Evolutionary conservation across 1,140 invertebrate genomes (phyloP), one percentile per base, ranked within the genome.

Genomic region (Caenorhabditis briggsae): DNA sequence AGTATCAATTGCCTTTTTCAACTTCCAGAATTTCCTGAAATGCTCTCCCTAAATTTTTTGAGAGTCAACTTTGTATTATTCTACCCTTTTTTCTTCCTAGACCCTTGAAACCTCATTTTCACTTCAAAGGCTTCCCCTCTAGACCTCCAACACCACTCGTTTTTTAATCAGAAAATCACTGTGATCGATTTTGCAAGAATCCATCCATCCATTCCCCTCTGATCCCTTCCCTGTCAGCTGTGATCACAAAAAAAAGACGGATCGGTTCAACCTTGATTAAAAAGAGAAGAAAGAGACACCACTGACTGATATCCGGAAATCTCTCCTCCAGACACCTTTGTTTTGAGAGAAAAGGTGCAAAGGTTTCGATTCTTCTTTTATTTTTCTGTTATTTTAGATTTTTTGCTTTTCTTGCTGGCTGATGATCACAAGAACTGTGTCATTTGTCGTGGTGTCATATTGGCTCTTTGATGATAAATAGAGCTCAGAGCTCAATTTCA

Each of bases 221-320:
- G 59, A 64, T 64, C 59, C 25, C 25, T 25, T 33, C 59, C 11
- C 59, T 33, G 59, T 74, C 65, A 74, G 65, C 65, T 74, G 65
- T 74, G 12, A 33, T 12, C 25, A 9, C 3, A 11, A 64, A 64
- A 64, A 11, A 33, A 5, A 33, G 59, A 64, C 59, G 25, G 59
- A 64, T 64, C 23, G 41, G 33, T 48, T 46, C 65, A 43, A 18
- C 65, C 41, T 48, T 74, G 65, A 74, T 74, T 70, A n/a, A n/a
- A n/a, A n/a, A n/a, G n/a, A n/a, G n/a, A n/a, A n/a, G n/a, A n/a
- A 74, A 74, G 46, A 74, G 65, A 74, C 14, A 74, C 8, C 16
- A n/a, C 56, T 58, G 33, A 33, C 33, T 33, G 33, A 33, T 33
- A 33, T 58, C 56, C 56, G 56, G 56, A 58, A 58, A 20, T n/a